Conservation (phyloP, 2,888 invertebrate genomes). For the Scaeva pyrastri region DNA sequence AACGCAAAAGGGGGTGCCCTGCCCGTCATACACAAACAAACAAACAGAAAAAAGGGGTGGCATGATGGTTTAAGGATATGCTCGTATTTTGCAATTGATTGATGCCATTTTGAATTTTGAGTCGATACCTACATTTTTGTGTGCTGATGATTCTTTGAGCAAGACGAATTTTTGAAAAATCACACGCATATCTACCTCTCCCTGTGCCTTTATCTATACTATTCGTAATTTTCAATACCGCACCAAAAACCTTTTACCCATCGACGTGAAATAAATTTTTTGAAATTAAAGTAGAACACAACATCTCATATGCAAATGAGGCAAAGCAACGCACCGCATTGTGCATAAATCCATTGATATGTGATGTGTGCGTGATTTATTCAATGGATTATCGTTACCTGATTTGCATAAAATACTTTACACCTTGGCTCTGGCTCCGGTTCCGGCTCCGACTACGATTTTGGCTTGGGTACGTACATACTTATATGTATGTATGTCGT, state of each 20-base stretch:
- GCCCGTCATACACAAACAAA: neutral
- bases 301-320: constrained; percentile 69
- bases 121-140: neutral
- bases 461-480: neutral
- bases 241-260: neutral
- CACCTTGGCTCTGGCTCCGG: constrained; percentile 48
- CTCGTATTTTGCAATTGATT: constrained; percentile 50
- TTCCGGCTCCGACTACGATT: too few relatives aligned
- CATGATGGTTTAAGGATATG: neutral
- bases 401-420: constrained; percentile 73
- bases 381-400: constrained; percentile 69
- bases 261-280: constrained; percentile 29
- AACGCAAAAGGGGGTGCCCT: neutral
- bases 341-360: constrained; percentile 67
- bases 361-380: constrained; percentile 72
- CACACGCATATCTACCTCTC: constrained; percentile 42
- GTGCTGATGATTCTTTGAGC: neutral
- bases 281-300: constrained; percentile 36
- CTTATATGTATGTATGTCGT: too few relatives aligned
- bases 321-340: too few relatives aligned
- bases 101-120: constrained; percentile 64
- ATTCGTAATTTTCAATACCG: too few relatives aligned
- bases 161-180: constrained; percentile 29
- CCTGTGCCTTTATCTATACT: constrained; percentile 1
- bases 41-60: constrained; percentile 20